A percentile compares a stretch with the other conserved stretches of the same genome.
Evolutionary conservation across 2,113 vertebrate genomes (phyloP).

Genomic region (Epinephelus cyanopodus): DNA sequence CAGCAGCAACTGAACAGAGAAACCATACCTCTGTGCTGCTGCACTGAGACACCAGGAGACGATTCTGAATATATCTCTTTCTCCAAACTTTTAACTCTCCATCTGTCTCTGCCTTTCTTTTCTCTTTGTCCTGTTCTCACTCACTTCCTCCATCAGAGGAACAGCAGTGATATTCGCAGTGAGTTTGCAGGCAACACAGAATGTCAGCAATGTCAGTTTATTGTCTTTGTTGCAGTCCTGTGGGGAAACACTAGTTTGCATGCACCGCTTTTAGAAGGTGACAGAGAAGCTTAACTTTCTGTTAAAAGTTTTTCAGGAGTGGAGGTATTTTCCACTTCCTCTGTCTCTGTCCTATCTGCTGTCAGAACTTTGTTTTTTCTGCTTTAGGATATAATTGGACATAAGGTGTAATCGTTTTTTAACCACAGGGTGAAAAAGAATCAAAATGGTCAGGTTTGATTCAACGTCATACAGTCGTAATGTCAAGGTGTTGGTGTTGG

Average conservation of each 20-base stretch:
- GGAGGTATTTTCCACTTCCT: background rate
- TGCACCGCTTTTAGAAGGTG: background rate
- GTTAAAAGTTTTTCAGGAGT: conserved; percentile 2
- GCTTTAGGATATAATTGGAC: background rate
- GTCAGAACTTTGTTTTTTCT: background rate
- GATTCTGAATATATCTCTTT: background rate
- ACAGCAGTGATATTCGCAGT: background rate
- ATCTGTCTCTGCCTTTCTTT: background rate
- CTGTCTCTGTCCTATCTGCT: background rate
- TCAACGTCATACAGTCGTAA: background rate
- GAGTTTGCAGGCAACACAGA: background rate
- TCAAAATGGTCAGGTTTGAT: background rate
- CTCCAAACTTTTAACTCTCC: background rate
- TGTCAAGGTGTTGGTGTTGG: too few relatives aligned
- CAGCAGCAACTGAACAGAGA: conserved; percentile 8
- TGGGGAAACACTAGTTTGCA: conserved; percentile 13
- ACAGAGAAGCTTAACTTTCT: background rate
- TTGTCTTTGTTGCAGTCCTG: conserved; percentile 4
- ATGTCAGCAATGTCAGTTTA: conserved; percentile 18
- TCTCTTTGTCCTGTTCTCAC: background rate
- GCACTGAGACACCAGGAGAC: background rate
- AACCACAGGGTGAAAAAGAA: background rate
- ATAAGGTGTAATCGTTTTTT: too few relatives aligned
- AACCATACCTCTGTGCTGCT: background rate
- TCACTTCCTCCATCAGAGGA: background rate